Evolutionary conservation across 2,113 vertebrate genomes (phyloP).

Genomic region (Corapipo altera): DNA sequence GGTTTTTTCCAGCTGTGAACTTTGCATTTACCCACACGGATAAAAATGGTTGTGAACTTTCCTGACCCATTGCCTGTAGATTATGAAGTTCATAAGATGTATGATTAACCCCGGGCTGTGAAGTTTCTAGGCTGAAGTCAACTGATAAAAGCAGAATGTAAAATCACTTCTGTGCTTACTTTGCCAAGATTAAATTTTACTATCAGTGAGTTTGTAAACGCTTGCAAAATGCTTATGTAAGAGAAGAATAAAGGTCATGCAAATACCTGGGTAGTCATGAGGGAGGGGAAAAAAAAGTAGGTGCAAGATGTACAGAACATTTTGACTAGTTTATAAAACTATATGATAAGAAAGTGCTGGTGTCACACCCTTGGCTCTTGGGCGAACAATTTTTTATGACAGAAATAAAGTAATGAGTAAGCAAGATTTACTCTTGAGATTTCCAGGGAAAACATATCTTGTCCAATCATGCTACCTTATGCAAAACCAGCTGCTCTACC

Average conservation of each 20-base stretch:
- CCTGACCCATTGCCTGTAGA: not conserved
- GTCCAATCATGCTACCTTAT: not conserved
- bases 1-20: not conserved
- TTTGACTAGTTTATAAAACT: not conserved
- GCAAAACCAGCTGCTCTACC: not conserved
- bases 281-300: not conserved
- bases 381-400: not conserved
- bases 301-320: not conserved
- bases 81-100: not conserved
- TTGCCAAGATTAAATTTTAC: conserved; percentile 24
- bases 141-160: conserved; percentile 11
- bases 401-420: not conserved
- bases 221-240: conserved; percentile 1
- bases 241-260: not conserved
- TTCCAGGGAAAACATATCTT: not conserved
- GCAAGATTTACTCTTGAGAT: not conserved
- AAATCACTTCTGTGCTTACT: not conserved
- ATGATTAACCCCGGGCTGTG: not conserved
- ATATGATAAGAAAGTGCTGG: not conserved
- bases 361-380: rapidly evolving
- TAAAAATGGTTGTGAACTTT: not conserved
- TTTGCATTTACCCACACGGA: not conserved
- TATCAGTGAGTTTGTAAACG: not conserved
- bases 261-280: not conserved
- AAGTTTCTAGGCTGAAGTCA: conserved; percentile 12